Base-by-base conservation (phyloP, 2,113 vertebrate genomes). In the Labrus mixtus region DNA sequence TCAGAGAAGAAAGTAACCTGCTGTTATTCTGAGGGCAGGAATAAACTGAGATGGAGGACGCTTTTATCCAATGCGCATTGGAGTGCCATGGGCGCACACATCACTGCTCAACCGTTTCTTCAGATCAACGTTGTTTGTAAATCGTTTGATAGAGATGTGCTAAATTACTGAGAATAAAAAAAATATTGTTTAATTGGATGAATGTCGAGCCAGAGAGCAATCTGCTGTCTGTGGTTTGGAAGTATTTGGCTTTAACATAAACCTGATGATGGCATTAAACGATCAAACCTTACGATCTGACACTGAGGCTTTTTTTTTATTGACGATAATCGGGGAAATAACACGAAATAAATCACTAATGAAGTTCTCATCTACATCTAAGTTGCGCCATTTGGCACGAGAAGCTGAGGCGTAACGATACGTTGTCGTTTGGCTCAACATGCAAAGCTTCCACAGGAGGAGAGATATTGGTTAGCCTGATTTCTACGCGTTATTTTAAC, bases 41-140 rank as follows among this genome's bases (percentile, higher is more conserved):
- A 22, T 17, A 20, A 17, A 25, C 51, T 8, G 43, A 58, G 4
- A 48, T 0, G 16, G 8, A 39, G 58, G 59, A 65, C 48, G 72
- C 56, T 1, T 80, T 78, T 41, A 55, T 79, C 79, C 70, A 74
- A 55, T 37, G 64, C 81, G 63, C 66, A 53, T 19, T 15, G n/a
- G 13, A 10, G 66, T 39, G 55, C 70, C 48, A 41, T 0, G 0
- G 8, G 46, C 25, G 57, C 80, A 39, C 0, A 45, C 13, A 46
- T 23, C 13, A 45, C 17, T 10, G n/a, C 1, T 10, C 11, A 62
- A 53, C 9, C 3, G 1, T 16, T 58, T 50, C 1, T 29, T 46
- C 7, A 1, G 0, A 17, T 37, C 1, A 25, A 20, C 2, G 25
- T 1, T 17, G 10, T 1, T 48, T 11, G 2, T 15, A 39, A 29